Evolutionary conservation across 1,140 invertebrate genomes (phyloP).

Genomic region (Wasmannia auropunctata): DNA sequence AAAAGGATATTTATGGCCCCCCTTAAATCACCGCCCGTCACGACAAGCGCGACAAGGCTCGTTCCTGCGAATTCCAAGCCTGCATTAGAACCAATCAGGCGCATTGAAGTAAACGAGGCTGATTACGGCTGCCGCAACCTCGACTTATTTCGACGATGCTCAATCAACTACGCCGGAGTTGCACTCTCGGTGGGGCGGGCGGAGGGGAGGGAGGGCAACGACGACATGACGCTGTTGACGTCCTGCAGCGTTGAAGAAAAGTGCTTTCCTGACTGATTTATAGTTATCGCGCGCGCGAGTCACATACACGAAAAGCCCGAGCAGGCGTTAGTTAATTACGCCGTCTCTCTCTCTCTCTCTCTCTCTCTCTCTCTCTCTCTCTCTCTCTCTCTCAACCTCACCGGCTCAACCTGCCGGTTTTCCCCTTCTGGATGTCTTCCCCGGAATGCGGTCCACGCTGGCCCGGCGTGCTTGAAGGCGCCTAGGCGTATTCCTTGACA

Average conservation of each 20-base stretch:
- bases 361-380: too few species aligned
- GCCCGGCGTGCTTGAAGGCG: slow-evolving; percentile 5
- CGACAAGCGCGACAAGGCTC: too few species aligned
- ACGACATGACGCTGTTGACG: not conserved
- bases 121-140: slow-evolving; percentile 7
- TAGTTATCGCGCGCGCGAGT: not conserved
- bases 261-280: not conserved
- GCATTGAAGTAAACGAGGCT: slow-evolving; percentile 33
- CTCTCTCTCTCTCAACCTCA: not conserved
- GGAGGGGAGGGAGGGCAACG: not conserved
- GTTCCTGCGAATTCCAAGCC: slow-evolving; percentile 3
- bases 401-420: slow-evolving; percentile 2
- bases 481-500: slow-evolving; percentile 64
- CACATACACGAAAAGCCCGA: slow-evolving; percentile 20
- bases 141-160: slow-evolving; percentile 21
- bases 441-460: slow-evolving; percentile 24
- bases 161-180: slow-evolving; percentile 7
- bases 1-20: not conserved
- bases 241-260: not conserved
- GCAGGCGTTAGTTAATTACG: slow-evolving; percentile 15
- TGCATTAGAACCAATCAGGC: slow-evolving; percentile 35
- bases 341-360: not conserved
- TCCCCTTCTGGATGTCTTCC: slow-evolving; percentile 4
- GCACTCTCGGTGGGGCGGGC: too few species aligned
- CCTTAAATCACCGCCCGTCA: not conserved